A percentile compares a stretch with the other conserved stretches of the same genome.
phyloP scores from a whole-genome alignment of 2,113 vertebrate genomes.

The Pygoscelis adeliae region DNA sequence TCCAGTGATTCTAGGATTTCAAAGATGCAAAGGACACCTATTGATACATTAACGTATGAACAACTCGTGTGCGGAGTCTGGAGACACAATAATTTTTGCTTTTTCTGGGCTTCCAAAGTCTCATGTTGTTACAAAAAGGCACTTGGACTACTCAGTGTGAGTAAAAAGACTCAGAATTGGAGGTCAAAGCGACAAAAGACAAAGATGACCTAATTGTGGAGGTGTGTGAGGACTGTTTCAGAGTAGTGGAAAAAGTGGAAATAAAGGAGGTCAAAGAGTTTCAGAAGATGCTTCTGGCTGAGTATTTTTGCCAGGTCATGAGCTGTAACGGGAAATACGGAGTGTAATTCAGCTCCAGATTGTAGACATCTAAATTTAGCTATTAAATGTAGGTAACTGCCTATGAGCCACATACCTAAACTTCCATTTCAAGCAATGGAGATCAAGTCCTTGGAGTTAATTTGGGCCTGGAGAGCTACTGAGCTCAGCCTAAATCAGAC shows the following conservation, averaged over 20 bases:
- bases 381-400: slow-evolving; percentile 45
- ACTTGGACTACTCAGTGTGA: neutral
- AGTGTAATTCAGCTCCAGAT: slow-evolving; percentile 36
- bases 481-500: slow-evolving; percentile 1
- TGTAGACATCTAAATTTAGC: slow-evolving; percentile 55
- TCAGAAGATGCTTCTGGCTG: neutral
- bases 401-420: slow-evolving; percentile 17
- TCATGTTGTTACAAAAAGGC: neutral
- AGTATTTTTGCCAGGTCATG: slow-evolving; percentile 33
- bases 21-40: neutral
- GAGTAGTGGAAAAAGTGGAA: neutral
- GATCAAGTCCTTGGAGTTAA: slow-evolving; percentile 18
- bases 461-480: neutral
- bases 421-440: slow-evolving; percentile 30
- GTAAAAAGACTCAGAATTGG: neutral
- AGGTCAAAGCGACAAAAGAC: slow-evolving; percentile 16
- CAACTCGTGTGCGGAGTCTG: neutral
- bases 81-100: neutral
- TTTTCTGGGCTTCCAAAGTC: neutral
- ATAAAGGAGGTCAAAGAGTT: slow-evolving; percentile 43
- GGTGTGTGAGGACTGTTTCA: neutral
- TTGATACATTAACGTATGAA: neutral
- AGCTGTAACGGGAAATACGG: neutral
- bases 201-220: slow-evolving; percentile 35
- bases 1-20: neutral